Conservation (phyloP, 2,797 vertebrate genomes). For the Xiphophorus birchmanni region DNA sequence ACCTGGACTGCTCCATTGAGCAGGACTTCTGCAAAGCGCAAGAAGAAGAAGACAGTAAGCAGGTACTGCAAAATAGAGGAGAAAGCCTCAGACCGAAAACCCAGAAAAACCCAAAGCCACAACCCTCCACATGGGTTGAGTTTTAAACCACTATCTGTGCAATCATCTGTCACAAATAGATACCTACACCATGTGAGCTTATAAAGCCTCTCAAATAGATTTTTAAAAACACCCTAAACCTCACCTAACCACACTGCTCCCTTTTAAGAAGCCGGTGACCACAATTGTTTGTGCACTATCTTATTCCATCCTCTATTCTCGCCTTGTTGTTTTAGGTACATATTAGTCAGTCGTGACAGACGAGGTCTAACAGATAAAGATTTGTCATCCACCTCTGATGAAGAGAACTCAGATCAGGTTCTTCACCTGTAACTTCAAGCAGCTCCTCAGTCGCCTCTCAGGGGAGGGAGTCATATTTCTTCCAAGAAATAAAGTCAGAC, state of each 20-base stretch:
- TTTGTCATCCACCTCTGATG: slow-evolving; percentile 57
- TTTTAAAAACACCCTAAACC: slow-evolving; percentile 13
- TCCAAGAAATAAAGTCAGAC: slow-evolving; percentile 44
- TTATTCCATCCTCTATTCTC: neutral
- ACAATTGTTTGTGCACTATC: slow-evolving; percentile 11
- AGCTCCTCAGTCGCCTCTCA: slow-evolving; percentile 23
- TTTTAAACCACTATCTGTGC: slow-evolving; percentile 44
- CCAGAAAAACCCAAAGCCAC: slow-evolving; percentile 39
- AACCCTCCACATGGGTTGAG: slow-evolving; percentile 26
- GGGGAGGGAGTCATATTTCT: slow-evolving; percentile 54
- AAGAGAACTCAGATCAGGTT: slow-evolving; percentile 58
- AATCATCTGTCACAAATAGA: slow-evolving; percentile 41
- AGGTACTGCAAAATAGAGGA: slow-evolving; percentile 77
- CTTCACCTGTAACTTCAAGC: slow-evolving; percentile 73
- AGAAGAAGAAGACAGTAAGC: slow-evolving; percentile 96
- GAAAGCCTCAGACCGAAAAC: slow-evolving; percentile 21
- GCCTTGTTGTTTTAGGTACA: neutral
- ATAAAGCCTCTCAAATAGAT: slow-evolving; percentile 39
- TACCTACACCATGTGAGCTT: slow-evolving; percentile 15
- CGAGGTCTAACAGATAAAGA: slow-evolving; percentile 47
- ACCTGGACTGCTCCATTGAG: slow-evolving; percentile 96
- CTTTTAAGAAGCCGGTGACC: slow-evolving; percentile 23
- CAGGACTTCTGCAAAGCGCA: slow-evolving; percentile 97
- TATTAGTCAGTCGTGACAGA: slow-evolving; percentile 53
- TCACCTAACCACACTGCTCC: slow-evolving; percentile 25